Percentiles rank a stretch among this genome's conserved stretches.
phyloP scores from a whole-genome alignment of 2,888 invertebrate genomes.

The Eupithecia tripunctaria region DNA sequence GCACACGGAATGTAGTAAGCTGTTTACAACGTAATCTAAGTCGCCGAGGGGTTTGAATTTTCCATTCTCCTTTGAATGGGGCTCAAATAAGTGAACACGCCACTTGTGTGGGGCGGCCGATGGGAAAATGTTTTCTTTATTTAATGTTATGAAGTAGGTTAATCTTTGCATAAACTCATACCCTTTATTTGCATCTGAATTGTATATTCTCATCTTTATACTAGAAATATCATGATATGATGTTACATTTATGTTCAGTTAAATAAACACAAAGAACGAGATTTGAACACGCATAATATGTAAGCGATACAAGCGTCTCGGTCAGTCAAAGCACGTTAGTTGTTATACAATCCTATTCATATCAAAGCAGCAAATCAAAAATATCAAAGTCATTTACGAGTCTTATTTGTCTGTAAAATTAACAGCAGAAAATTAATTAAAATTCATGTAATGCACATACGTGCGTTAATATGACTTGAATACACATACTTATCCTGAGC shows the following conservation, averaged over 20 bases:
- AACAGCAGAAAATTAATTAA: neutral
- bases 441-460: neutral
- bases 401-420: neutral
- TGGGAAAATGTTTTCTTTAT: constrained; percentile 40
- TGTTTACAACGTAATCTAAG: constrained; percentile 77
- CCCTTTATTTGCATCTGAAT: neutral
- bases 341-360: neutral
- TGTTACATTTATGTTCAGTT: too few species aligned
- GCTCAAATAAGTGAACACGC: constrained; percentile 59
- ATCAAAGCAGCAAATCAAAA: neutral
- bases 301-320: neutral
- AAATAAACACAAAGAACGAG: neutral
- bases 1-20: constrained; percentile 64
- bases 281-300: neutral
- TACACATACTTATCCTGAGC: neutral
- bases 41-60: constrained; percentile 58
- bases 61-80: constrained; percentile 65
- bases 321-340: neutral
- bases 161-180: neutral
- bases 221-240: neutral
- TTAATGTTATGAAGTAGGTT: constrained; percentile 6
- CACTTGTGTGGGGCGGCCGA: constrained; percentile 45
- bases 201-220: neutral
- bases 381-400: neutral
- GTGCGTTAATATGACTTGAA: too few species aligned